Evolutionary conservation across 2,888 invertebrate genomes (phyloP).

Genomic region (Corbicula japonica): DNA sequence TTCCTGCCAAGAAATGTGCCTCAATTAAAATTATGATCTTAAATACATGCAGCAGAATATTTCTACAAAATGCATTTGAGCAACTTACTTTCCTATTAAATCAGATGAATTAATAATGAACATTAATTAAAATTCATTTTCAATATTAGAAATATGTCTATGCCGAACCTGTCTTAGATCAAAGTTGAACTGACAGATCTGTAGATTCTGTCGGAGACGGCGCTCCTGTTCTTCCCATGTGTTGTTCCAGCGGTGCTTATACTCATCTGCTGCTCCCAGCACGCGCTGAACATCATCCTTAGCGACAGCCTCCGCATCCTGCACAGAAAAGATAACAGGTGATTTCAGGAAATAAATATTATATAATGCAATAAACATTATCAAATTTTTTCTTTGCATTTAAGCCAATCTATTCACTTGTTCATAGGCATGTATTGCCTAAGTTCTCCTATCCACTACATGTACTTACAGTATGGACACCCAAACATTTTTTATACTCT

Average conservation of each 20-base stretch:
- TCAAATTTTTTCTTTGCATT: not conserved
- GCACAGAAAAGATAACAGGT: constrained; percentile 44
- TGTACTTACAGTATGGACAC: constrained; percentile 1
- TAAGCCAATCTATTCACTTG: not conserved
- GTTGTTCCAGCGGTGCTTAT: constrained; percentile 90
- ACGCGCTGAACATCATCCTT: constrained; percentile 91
- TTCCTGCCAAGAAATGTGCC: no score
- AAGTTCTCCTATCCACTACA: not conserved
- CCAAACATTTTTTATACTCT: no score
- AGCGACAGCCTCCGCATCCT: constrained; percentile 90
- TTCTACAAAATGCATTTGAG: no score
- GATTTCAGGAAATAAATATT: not conserved
- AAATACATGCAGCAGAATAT: no score
- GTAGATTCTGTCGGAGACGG: constrained; percentile 89
- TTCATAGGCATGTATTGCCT: no score
- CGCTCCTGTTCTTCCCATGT: constrained; percentile 89
- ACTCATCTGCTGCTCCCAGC: constrained; percentile 89
- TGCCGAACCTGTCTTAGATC: constrained; percentile 89
- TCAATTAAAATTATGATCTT: no score
- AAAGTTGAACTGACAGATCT: constrained; percentile 90
- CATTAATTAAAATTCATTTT: no score
- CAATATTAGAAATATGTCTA: no score
- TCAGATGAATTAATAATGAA: no score
- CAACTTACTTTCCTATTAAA: no score
- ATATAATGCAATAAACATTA: not conserved